These are phyloP conservation scores for Pachydiplax longipennis DNA, from an alignment of 2,888 invertebrate species.

Conservation along the genomic window DNA sequence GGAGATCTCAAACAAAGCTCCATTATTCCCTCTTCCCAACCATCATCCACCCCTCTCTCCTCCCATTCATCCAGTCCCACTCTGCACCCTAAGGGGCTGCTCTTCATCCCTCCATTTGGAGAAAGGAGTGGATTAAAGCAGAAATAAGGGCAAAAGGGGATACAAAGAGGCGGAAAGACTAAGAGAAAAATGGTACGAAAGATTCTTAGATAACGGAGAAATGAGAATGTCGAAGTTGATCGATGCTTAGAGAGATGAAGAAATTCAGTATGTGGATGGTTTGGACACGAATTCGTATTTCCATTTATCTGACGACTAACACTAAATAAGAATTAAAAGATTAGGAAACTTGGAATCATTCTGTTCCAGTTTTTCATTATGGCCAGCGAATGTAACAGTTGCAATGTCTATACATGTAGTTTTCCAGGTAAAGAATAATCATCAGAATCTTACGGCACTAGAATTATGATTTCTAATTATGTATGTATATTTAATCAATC, in stretches of 20 bases:
- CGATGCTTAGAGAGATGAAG: neutral
- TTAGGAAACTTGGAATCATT: no score
- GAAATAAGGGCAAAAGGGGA: neutral
- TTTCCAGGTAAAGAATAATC: no score
- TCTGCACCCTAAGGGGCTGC: neutral
- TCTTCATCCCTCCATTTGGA: neutral
- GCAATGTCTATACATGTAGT: no score
- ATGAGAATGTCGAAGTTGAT: neutral
- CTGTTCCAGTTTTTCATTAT: no score
- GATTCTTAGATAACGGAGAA: no score
- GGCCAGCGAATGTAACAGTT: no score
- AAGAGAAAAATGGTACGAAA: neutral
- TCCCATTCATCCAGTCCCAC: neutral
- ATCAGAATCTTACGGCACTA: no score
- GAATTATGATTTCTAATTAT: no score
- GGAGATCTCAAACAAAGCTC: slow-evolving; percentile 7
- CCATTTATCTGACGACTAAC: no score
- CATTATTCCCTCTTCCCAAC: neutral
- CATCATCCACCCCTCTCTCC: neutral
- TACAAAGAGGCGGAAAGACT: neutral
- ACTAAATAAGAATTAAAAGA: no score
- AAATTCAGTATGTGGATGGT: neutral
- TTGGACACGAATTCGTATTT: no score
- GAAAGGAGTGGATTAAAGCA: neutral
- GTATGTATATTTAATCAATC: no score